phyloP scores from a whole-genome alignment of 2,888 invertebrate species.

The Dusona sp. region DNA sequence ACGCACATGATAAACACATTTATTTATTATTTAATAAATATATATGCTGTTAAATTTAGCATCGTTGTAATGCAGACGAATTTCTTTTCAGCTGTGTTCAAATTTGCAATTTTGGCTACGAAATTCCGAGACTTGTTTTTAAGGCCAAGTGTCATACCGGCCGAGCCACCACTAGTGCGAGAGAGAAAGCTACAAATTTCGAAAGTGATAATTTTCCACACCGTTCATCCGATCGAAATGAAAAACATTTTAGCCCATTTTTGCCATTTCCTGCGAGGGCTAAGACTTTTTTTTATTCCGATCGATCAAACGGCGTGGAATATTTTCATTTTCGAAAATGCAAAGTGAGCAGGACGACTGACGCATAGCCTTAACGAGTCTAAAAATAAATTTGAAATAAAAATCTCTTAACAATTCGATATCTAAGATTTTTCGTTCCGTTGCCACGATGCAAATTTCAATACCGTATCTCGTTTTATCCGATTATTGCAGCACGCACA shows the following conservation, averaged over 20 bases:
- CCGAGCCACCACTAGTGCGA: no score
- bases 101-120: neutral
- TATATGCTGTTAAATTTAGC: neutral
- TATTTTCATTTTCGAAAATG: no score
- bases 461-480: neutral
- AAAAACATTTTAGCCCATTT: no score
- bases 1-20: constrained; percentile 34
- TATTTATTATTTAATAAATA: constrained; percentile 10
- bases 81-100: neutral
- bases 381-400: neutral
- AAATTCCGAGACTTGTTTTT: neutral
- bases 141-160: no score
- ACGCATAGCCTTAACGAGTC: neutral
- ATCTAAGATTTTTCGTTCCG: neutral
- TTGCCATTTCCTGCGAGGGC: no score
- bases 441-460: neutral
- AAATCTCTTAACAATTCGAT: neutral
- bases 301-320: no score
- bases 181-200: no score
- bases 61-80: neutral
- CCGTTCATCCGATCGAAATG: no score
- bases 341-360: no score
- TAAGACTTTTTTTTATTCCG: no score
- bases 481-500: constrained; percentile 39
- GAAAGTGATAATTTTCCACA: no score